Conservation (phyloP, 2,888 invertebrate species). For the Euphydryas editha region DNA sequence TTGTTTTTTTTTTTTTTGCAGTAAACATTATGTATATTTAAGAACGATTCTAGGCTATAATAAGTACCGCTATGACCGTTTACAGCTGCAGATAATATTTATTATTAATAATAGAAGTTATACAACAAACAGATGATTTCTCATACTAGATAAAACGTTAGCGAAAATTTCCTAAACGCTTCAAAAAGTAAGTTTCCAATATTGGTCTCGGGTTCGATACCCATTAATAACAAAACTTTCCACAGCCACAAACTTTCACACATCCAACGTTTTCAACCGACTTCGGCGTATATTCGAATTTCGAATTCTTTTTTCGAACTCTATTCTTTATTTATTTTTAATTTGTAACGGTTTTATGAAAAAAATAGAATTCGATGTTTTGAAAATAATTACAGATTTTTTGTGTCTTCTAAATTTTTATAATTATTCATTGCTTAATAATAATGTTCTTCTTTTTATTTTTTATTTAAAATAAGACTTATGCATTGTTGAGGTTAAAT, state of each 20-base stretch:
- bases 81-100: no score
- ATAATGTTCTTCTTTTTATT: no score
- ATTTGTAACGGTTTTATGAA: neutral
- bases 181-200: conserved; percentile 32
- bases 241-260: conserved; percentile 4
- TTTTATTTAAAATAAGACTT: no score
- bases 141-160: conserved; percentile 13
- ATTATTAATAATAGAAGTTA: no score
- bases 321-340: neutral
- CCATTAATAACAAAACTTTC: conserved; percentile 28
- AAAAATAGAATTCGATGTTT: neutral
- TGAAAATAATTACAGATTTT: no score
- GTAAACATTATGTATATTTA: no score
- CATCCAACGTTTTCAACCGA: neutral
- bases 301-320: conserved; percentile 2
- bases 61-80: no score
- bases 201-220: conserved; percentile 27
- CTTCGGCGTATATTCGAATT: neutral
- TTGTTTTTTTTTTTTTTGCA: no score
- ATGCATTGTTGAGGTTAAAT: no score
- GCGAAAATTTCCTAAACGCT: conserved; percentile 16
- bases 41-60: no score
- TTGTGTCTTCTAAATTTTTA: no score
- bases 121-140: neutral
- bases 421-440: no score